A percentile compares a stretch with the other conserved stretches of the same genome.
phyloP scores from a whole-genome alignment of 2,113 vertebrate genomes.

The Cacatua alba region DNA sequence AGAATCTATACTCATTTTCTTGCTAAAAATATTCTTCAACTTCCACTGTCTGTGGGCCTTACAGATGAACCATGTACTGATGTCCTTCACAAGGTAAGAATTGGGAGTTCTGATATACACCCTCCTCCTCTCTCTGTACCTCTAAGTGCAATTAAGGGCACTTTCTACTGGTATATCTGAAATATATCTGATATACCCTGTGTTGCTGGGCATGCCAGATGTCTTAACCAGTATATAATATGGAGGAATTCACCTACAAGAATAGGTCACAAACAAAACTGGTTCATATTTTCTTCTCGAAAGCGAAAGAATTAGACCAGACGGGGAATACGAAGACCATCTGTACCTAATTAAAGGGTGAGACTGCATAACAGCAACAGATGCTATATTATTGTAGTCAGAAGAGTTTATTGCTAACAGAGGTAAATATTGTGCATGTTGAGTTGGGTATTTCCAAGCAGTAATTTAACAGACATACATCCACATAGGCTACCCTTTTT shows the following conservation, averaged over 20 bases:
- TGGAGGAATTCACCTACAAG: background rate
- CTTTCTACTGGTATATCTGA: background rate
- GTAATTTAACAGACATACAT: background rate
- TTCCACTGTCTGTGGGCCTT: background rate
- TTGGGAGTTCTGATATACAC: background rate
- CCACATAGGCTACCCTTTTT: background rate
- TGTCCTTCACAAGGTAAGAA: background rate
- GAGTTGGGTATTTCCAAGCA: background rate
- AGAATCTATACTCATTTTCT: background rate
- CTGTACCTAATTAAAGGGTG: slow-evolving; percentile 45
- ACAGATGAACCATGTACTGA: background rate
- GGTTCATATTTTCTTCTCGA: background rate
- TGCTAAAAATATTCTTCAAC: background rate
- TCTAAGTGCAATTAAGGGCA: background rate
- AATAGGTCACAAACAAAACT: background rate
- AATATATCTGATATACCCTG: background rate
- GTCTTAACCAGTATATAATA: background rate
- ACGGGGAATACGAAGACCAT: background rate
- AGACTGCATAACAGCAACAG: slow-evolving; percentile 44
- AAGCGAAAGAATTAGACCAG: slow-evolving; percentile 17
- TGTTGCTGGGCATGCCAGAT: background rate
- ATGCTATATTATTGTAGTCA: slow-evolving; percentile 38
- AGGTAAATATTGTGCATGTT: slow-evolving; percentile 27
- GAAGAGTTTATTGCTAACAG: slow-evolving; percentile 43
- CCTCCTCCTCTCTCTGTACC: background rate